Conservation (phyloP, 1,140 invertebrate species). For the Rhyzopertha dominica region DNA sequence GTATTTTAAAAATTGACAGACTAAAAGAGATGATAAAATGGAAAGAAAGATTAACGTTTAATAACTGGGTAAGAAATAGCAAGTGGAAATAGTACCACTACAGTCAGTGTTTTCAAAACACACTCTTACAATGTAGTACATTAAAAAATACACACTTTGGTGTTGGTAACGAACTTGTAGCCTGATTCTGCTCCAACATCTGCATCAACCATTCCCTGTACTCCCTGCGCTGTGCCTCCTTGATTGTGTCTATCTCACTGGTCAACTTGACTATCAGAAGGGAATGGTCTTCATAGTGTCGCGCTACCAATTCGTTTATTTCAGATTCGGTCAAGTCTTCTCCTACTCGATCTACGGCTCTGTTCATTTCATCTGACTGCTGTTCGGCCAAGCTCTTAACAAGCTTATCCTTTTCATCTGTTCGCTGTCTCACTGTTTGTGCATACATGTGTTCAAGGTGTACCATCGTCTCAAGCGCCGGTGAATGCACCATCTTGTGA, state of each 20-base stretch:
- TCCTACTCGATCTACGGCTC: constrained; percentile 64
- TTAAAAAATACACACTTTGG: constrained; percentile 49
- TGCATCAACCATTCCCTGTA: constrained; percentile 79
- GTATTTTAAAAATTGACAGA: no score
- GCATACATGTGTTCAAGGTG: constrained; percentile 75
- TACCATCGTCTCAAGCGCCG: constrained; percentile 72
- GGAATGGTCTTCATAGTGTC: constrained; percentile 74
- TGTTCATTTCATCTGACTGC: constrained; percentile 72
- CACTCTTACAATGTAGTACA: no score
- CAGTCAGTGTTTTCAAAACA: no score
- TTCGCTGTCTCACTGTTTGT: constrained; percentile 61
- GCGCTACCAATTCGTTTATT: constrained; percentile 68
- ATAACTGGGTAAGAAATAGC: no score
- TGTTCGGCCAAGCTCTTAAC: constrained; percentile 55
- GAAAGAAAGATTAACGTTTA: no score
- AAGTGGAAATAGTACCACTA: no score
- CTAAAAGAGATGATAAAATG: no score
- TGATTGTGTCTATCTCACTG: constrained; percentile 66
- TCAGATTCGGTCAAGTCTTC: constrained; percentile 65
- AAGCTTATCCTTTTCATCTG: constrained; percentile 60
- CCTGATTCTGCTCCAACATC: constrained; percentile 64
- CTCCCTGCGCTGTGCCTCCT: constrained; percentile 72
- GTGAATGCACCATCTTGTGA: constrained; percentile 73
- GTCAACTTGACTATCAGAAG: constrained; percentile 66
- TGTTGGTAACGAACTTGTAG: constrained; percentile 48